Conservation (phyloP, 2,888 invertebrate species). For the Chrysina gloriosa region DNA sequence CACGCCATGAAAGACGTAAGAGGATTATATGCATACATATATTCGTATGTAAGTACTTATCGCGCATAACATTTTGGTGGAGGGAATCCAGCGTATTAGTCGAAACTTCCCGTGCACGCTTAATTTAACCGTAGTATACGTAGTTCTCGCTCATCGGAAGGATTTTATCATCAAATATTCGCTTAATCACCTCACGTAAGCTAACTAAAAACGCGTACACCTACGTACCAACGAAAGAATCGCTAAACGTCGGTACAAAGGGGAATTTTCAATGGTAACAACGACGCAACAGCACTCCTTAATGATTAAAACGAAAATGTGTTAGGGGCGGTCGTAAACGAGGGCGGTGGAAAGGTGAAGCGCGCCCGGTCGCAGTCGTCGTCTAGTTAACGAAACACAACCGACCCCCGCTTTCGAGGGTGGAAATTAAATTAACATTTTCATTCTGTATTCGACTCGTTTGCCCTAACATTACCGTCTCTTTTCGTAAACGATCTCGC, state of each 20-base stretch:
- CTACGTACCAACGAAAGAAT: background rate
- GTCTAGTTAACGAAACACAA: no score
- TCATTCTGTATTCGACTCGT: background rate
- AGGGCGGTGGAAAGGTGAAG: background rate
- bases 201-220: background rate
- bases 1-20: background rate
- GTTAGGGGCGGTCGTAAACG: constrained; percentile 3
- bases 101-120: background rate
- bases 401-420: no score
- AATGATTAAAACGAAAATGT: constrained; percentile 2
- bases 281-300: constrained; percentile 6
- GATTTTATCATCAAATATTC: constrained; percentile 4
- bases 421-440: constrained; percentile 14
- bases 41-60: constrained; percentile 10
- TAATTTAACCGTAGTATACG: no score
- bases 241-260: background rate
- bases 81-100: constrained; percentile 3
- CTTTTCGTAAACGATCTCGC: constrained; percentile 4
- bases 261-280: background rate
- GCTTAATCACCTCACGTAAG: background rate
- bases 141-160: no score
- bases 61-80: background rate
- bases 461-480: background rate
- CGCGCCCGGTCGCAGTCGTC: background rate
- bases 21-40: constrained; percentile 3